Evolutionary conservation across 1,140 invertebrate species (phyloP).

Genomic region (Euglossa dilemma): DNA sequence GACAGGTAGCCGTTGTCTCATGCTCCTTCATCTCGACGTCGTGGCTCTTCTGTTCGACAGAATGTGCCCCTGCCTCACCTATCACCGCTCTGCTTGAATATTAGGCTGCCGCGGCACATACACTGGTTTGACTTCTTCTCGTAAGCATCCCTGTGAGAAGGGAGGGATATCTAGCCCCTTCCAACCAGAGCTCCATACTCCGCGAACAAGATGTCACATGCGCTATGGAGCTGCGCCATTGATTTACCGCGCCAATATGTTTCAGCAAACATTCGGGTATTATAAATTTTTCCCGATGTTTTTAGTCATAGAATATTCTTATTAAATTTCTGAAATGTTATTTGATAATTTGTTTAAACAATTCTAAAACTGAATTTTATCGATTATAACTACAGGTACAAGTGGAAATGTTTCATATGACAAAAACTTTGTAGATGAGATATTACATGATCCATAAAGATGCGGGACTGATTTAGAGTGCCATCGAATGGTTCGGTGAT

Average conservation of each 20-base stretch:
- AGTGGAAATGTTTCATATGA: no score
- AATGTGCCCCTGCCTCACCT: not conserved
- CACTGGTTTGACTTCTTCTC: conserved; percentile 4
- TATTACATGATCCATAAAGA: not conserved
- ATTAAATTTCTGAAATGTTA: not conserved
- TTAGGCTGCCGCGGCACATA: conserved; percentile 9
- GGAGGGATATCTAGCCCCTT: not conserved
- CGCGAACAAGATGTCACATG: conserved; percentile 20
- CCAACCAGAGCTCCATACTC: not conserved
- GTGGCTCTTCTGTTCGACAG: not conserved
- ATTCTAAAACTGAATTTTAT: not conserved
- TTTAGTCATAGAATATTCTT: no score
- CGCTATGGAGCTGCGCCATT: conserved; percentile 23
- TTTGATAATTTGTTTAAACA: not conserved
- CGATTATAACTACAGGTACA: not conserved
- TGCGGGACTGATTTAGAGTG: not conserved
- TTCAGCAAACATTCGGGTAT: not conserved
- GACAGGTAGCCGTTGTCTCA: conserved; percentile 66
- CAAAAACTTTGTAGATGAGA: not conserved
- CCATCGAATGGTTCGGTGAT: not conserved
- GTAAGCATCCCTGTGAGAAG: conserved; percentile 4
- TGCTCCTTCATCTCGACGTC: conserved; percentile 75
- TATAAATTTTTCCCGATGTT: not conserved
- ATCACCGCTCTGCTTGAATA: not conserved
- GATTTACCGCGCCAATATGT: conserved; percentile 33